These are phyloP conservation scores for Myrmecobius fasciatus DNA, from an alignment of 2,113 vertebrate genomes.

Conservation along the genomic window DNA sequence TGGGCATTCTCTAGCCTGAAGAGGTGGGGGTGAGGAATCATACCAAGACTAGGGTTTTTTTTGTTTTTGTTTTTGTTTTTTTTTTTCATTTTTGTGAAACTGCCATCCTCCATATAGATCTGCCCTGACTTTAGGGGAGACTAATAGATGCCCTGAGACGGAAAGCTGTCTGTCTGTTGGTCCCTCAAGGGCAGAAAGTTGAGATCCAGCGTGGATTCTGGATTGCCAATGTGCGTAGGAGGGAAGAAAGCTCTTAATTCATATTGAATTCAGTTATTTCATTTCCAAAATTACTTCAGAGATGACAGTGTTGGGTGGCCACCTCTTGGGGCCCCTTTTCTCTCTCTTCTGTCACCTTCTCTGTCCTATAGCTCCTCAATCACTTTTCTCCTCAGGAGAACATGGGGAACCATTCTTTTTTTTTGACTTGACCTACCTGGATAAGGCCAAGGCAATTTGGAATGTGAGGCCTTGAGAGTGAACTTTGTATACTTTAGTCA, in stretches of 20 bases:
- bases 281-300: constrained; percentile 71
- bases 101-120: background rate
- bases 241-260: constrained; percentile 78
- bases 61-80: no score
- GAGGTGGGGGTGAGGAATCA: background rate
- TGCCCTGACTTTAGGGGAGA: background rate
- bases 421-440: constrained; percentile 63
- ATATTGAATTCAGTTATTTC: constrained; percentile 82
- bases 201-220: constrained; percentile 42
- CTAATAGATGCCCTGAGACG: background rate
- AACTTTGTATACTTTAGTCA: constrained; percentile 74
- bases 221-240: constrained; percentile 44
- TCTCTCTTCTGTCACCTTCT: constrained; percentile 61
- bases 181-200: background rate
- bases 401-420: constrained; percentile 66
- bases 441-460: constrained; percentile 59
- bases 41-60: background rate
- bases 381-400: constrained; percentile 58
- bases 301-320: constrained; percentile 71
- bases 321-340: constrained; percentile 69
- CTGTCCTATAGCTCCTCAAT: constrained; percentile 64
- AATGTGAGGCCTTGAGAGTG: constrained; percentile 73
- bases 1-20: background rate
- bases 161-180: constrained; percentile 59
- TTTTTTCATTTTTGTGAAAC: background rate